Evolutionary conservation across 1,140 invertebrate genomes (phyloP), one percentile per base, ranked within the genome.

Genomic region (Pogonomyrmex californicus): DNA sequence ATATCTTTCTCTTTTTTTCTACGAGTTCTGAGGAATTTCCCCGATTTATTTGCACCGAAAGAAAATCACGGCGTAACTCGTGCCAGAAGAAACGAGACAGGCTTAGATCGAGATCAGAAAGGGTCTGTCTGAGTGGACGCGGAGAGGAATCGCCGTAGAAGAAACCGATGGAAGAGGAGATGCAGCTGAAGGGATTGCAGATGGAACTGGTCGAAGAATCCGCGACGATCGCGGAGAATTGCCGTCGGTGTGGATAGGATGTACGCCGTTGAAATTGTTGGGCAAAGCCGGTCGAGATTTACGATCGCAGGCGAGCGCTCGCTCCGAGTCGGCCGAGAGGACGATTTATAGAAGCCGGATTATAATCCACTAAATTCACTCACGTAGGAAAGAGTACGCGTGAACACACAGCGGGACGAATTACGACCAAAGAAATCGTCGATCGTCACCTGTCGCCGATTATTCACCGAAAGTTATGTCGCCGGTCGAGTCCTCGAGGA

Each of bases 201-300:
- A 41, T 73, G 68, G 41, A 73, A 73, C 66, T 71, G 78, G 78
- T 44, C 78, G 66, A 71, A 44, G 65, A 82, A 82, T 81, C 78
- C 36, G 65, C 62, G 77, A 79, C 44, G 62, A 54, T 79, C 77
- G 62, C 63, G 49, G 65, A 66, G 76, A 71, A 82, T 71, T 33
- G 79, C 65, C 66, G 66, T 70, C 33, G 51, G 38, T 56, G 51
- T 4, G 47, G 62, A 79, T 65, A 14, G 44, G 33, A 51, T 12
- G 63, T 2, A 30, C 54, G 60, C 47, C 49, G 78, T 58, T 38
- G 78, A 38, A 82, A 73, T 82, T 60, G 66, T 82, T 47, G 66
- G 23, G 79, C 66, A 47, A 60, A 82, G 65, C 51, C 51, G 66
- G 38, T 71, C 78, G 66, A 82, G 79, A 82, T 82, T 82, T 82